Conservation (phyloP, 2,113 vertebrate genomes). For the Dasyprocta punctata region DNA sequence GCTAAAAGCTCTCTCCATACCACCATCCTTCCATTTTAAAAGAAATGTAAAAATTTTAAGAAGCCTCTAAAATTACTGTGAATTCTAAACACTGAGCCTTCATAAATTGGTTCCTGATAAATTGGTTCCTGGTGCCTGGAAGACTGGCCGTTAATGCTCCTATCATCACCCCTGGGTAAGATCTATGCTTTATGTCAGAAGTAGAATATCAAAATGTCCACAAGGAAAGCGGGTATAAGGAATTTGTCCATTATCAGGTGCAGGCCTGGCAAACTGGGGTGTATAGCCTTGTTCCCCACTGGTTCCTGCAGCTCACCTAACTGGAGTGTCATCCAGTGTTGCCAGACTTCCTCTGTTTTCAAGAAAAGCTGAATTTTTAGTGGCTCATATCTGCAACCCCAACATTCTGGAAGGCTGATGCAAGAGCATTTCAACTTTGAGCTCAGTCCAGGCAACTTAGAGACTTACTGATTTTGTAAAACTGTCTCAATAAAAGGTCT, state of each 20-base stretch:
- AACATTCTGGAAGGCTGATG: not conserved
- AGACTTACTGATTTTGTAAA: not conserved
- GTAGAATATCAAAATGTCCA: not conserved
- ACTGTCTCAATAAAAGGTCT: not conserved
- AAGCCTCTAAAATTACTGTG: not conserved
- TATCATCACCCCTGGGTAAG: not conserved
- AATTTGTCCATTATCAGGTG: not conserved
- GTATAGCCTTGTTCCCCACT: not conserved
- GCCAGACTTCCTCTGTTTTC: not conserved
- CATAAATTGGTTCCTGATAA: not conserved
- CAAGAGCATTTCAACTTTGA: not conserved
- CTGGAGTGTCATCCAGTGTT: not conserved
- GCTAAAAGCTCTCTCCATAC: not conserved
- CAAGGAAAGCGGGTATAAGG: not conserved
- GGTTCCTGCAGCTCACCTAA: not conserved
- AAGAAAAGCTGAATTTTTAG: not conserved
- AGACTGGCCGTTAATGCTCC: not conserved
- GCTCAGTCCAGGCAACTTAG: not conserved
- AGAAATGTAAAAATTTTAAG: not conserved
- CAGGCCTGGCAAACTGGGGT: not conserved
- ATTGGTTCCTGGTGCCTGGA: not conserved
- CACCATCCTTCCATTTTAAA: not conserved
- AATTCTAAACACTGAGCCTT: not conserved
- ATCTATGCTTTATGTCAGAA: not conserved
- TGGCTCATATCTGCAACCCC: not conserved